Conservation (phyloP, 2,888 invertebrate species). For the Carabus problematicus region DNA sequence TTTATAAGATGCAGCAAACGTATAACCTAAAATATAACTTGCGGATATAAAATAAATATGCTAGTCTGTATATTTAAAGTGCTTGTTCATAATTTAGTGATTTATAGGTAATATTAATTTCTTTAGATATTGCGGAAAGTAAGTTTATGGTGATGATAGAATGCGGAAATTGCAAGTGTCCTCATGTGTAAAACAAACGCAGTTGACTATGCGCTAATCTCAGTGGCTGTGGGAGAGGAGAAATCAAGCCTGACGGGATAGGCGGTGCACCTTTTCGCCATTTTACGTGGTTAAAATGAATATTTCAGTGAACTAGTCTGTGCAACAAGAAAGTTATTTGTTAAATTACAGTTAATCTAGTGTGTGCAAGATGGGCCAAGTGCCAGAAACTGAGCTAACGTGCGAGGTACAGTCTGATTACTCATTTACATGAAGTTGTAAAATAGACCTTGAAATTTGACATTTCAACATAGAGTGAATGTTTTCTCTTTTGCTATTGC, state of each 20-base stretch:
- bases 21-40: too few species aligned
- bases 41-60: too few species aligned
- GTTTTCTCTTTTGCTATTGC: conserved; percentile 30
- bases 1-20: too few species aligned
- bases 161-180: conserved; percentile 2
- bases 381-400: conserved; percentile 28
- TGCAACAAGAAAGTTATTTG: conserved; percentile 26
- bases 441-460: conserved; percentile 43
- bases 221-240: conserved; percentile 34
- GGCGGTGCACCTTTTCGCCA: conserved; percentile 41
- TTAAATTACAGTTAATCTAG: conserved; percentile 30
- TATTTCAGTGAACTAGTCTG: conserved; percentile 32
- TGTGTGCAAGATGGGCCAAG: conserved; percentile 39
- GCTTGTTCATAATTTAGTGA: too few species aligned
- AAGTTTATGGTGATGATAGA: background rate
- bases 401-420: conserved; percentile 33
- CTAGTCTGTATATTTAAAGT: too few species aligned
- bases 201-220: conserved; percentile 27
- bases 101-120: too few species aligned
- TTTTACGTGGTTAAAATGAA: conserved; percentile 42
- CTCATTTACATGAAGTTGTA: conserved; percentile 40
- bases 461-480: conserved; percentile 41
- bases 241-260: conserved; percentile 41
- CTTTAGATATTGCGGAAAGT: background rate
- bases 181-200: conserved; percentile 25